Evolutionary conservation across 2,888 invertebrate genomes (phyloP).

Genomic region (Drosophila formosana): DNA sequence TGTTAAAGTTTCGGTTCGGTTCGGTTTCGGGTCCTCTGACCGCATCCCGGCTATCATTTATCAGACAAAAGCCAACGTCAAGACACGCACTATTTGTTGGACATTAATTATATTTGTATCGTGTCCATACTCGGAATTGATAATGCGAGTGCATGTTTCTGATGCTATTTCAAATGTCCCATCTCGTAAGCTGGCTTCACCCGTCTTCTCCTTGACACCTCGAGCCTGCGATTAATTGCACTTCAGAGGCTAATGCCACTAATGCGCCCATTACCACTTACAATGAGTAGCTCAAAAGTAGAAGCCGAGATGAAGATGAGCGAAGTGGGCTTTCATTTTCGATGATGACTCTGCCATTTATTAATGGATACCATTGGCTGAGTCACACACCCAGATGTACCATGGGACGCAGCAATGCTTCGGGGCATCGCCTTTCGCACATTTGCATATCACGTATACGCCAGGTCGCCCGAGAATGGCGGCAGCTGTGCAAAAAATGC

Average conservation of each 20-base stretch:
- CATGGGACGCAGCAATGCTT: background rate
- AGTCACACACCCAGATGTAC: conserved; percentile 17
- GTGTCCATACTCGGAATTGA: conserved; percentile 40
- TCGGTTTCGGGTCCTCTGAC: conserved; percentile 29
- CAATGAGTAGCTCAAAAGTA: conserved; percentile 35
- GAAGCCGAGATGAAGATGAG: background rate
- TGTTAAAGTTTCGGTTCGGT: conserved; percentile 25
- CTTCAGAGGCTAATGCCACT: background rate
- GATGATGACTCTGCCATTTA: conserved; percentile 29
- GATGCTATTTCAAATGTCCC: conserved; percentile 3
- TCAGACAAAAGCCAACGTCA: conserved; percentile 41
- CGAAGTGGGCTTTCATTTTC: conserved; percentile 23
- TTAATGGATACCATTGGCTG: conserved; percentile 39
- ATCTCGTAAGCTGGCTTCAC: background rate
- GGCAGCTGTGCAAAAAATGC: conserved; percentile 44
- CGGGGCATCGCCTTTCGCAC: conserved; percentile 6
- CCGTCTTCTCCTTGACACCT: conserved; percentile 10
- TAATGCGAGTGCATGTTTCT: conserved; percentile 31
- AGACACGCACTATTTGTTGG: conserved; percentile 7
- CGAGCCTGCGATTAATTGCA: conserved; percentile 42
- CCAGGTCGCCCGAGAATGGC: conserved; percentile 29
- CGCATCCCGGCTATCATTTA: conserved; percentile 55
- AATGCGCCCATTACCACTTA: conserved; percentile 20
- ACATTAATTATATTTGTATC: conserved; percentile 64
- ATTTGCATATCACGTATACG: conserved; percentile 63